Evolutionary conservation across 2,888 invertebrate genomes (phyloP).

Genomic region (Anarsia innoxiella): DNA sequence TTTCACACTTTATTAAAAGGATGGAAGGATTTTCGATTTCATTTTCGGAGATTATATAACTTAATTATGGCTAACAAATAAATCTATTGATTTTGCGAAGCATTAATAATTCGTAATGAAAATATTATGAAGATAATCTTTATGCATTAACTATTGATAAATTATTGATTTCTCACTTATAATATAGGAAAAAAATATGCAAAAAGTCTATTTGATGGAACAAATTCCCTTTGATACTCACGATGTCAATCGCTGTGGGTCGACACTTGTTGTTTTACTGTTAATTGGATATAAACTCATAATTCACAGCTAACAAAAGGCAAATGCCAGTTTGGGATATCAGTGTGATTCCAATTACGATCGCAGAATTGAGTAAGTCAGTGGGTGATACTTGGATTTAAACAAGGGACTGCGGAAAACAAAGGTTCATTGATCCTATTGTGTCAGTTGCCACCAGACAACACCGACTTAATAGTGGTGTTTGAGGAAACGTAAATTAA

Average conservation of each 20-base stretch:
- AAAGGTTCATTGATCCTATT: slow-evolving; percentile 32
- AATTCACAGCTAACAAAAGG: slow-evolving; percentile 58
- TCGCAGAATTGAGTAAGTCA: slow-evolving; percentile 47
- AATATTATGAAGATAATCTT: too few relatives aligned
- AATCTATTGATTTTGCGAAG: too few relatives aligned
- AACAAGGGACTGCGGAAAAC: slow-evolving; percentile 31
- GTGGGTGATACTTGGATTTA: slow-evolving; percentile 23
- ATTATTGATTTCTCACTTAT: too few relatives aligned
- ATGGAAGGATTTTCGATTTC: slow-evolving; percentile 13
- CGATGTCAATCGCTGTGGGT: too few relatives aligned
- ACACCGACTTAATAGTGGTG: slow-evolving; percentile 62
- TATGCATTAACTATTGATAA: too few relatives aligned
- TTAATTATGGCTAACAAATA: too few relatives aligned
- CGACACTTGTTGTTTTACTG: slow-evolving; percentile 35
- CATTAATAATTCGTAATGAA: too few relatives aligned
- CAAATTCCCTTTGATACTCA: too few relatives aligned
- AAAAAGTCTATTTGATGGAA: too few relatives aligned
- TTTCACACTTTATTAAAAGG: slow-evolving; percentile 14
- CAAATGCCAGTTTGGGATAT: slow-evolving; percentile 41
- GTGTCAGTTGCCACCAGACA: slow-evolving; percentile 36
- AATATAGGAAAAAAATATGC: too few relatives aligned
- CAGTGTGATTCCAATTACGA: slow-evolving; percentile 59
- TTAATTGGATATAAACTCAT: slow-evolving; percentile 54
- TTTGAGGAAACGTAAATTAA: slow-evolving; percentile 67
- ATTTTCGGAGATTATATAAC: too few relatives aligned